Evolutionary conservation across 2,888 invertebrate genomes (phyloP).

Genomic region (Cryptocephalus moraei): DNA sequence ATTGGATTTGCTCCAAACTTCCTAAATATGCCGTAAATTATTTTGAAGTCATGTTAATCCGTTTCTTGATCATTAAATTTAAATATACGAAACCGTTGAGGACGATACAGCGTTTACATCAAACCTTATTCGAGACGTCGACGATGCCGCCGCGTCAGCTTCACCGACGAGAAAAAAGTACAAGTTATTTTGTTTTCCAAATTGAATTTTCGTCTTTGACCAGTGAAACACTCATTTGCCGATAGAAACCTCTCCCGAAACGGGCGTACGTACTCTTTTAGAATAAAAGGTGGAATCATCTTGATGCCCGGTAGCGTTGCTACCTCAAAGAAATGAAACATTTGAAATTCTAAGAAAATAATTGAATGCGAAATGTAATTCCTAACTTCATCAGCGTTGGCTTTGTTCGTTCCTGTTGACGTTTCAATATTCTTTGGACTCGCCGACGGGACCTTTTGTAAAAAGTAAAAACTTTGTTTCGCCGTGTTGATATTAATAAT

Average conservation of each 20-base stretch:
- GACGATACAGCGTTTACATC: no score
- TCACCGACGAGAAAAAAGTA: slow-evolving; percentile 1
- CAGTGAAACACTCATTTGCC: no score
- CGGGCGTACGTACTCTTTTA: no score
- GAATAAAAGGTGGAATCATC: no score
- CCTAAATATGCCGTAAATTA: no score
- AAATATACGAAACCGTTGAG: no score
- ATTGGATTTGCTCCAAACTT: no score
- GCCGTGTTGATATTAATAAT: slow-evolving; percentile 2
- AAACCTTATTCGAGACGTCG: no score
- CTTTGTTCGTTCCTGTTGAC: slow-evolving; percentile 20
- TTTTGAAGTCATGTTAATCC: no score
- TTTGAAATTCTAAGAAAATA: slow-evolving; percentile 27
- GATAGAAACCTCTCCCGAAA: no score
- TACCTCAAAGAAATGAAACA: slow-evolving; percentile 17
- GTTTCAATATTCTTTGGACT: slow-evolving; percentile 17
- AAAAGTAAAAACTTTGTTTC: slow-evolving; percentile 1
- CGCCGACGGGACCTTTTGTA: no score
- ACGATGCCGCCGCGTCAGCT: neutral
- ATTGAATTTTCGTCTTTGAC: slow-evolving; percentile 11
- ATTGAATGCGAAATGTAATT: slow-evolving; percentile 30
- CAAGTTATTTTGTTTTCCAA: neutral
- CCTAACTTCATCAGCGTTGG: slow-evolving; percentile 25
- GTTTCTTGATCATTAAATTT: no score
- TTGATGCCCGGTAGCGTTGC: slow-evolving; percentile 10